Base-by-base conservation (phyloP, 2,797 vertebrate genomes). In the Melanotaenia maccullochi region DNA sequence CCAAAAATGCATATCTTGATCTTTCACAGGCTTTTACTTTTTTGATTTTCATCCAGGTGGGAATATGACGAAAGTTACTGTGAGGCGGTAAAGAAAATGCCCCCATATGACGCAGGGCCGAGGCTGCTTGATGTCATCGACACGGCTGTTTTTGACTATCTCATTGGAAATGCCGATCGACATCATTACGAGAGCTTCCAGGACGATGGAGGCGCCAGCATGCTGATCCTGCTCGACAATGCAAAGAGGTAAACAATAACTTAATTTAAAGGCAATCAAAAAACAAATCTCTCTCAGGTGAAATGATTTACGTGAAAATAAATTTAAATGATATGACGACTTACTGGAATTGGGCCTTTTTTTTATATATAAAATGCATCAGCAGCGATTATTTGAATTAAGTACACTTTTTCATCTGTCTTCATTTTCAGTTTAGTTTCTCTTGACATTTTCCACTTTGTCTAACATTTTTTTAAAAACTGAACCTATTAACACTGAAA, bases 171-270 rank as follows among this genome's bases (percentile, higher is more conserved):
- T 6, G 98, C 97, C 0, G 98, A 99, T 80, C 95, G 98, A 0
- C 98, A 99, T 89, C 97, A 99, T 93, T 99, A 99, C 1, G 98
- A 99, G 94, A 99, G 97, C 61, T 99, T 99, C 90, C 97, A 99
- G 87, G 97, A 99, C 0, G 98, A 99, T 0, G 97, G 98, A 11
- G 98, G 98, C 0, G 97, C 96, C 72, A 99, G 98, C 73, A 99
- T 99, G 98, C 96, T 99, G 67, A 99, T 99, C 84, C 95, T 99
- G 55, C 93, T 99, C 9, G 98, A 99, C 81, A 99, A 99, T 24
- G 98, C 97, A 69, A 99, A 99, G 90, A 99, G 98, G 98, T 97
- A 65, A 87, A 73, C 14, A 6, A 3, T 28, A 28, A 28, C 28
- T 28, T 18, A 2, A 14, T 5, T 25, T 13, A 18, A 28, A 25